A percentile compares a stretch with the other conserved stretches of the same genome.
phyloP scores from a whole-genome alignment of 2,797 vertebrate genomes.

The Novumbra hubbsi region DNA sequence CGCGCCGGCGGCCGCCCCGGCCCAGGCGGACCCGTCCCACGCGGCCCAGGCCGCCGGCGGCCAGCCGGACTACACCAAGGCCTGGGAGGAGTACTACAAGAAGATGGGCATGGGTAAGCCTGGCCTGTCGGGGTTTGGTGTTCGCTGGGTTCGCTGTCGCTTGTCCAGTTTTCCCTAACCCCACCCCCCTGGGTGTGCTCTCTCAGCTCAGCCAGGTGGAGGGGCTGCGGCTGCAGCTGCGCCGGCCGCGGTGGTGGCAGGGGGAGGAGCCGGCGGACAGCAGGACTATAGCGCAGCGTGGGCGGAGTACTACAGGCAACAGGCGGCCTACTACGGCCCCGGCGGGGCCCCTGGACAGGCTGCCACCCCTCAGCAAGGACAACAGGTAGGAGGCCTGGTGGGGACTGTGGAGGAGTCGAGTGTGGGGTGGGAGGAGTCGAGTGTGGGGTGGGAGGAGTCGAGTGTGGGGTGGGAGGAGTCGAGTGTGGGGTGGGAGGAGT shows the following conservation, averaged over 20 bases:
- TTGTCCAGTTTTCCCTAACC: not conserved
- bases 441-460: too few relatives aligned
- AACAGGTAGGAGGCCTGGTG: too few relatives aligned
- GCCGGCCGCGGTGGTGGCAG: slow-evolving; percentile 45
- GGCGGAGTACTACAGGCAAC: slow-evolving; percentile 94
- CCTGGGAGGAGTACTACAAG: slow-evolving; percentile 94
- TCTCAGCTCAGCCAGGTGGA: slow-evolving; percentile 64
- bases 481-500: too few relatives aligned
- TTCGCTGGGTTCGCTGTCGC: too few relatives aligned
- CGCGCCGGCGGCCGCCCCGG: too few relatives aligned
- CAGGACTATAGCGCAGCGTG: slow-evolving; percentile 93
- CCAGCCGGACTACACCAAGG: slow-evolving; percentile 91
- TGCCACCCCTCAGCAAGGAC: slow-evolving; percentile 72
- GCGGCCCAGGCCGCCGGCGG: slow-evolving; percentile 72
- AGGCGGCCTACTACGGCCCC: slow-evolving; percentile 76
- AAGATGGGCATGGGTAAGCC: slow-evolving; percentile 83
- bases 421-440: too few relatives aligned
- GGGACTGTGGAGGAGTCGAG: too few relatives aligned
- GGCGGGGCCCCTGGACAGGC: slow-evolving; percentile 71
- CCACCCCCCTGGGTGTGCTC: not conserved
- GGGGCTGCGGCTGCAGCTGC: slow-evolving; percentile 50
- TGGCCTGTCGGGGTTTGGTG: too few relatives aligned
- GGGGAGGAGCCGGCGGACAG: slow-evolving; percentile 70
- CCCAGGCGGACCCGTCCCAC: slow-evolving; percentile 70
- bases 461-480: too few relatives aligned